Conservation (phyloP, 2,888 invertebrate species). For the Acholoe squamosa region DNA sequence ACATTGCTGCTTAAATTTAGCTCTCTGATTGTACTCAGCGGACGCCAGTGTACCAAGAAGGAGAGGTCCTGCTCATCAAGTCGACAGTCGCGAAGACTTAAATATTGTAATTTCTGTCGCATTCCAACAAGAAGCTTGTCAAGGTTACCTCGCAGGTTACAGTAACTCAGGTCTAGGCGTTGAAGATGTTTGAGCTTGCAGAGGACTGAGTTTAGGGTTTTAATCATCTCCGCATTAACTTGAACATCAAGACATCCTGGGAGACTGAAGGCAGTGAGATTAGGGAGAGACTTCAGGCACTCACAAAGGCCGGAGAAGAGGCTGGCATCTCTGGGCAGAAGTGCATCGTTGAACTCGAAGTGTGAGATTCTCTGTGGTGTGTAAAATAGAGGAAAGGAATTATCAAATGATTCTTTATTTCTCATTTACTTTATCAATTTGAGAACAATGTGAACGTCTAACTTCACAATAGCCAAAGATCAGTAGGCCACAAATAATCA, state of each 20-base stretch:
- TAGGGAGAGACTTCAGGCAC: slow-evolving; percentile 72
- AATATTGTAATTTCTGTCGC: slow-evolving; percentile 70
- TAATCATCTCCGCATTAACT: slow-evolving; percentile 68
- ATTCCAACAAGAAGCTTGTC: slow-evolving; percentile 70
- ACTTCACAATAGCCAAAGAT: no score
- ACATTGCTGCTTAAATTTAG: slow-evolving; percentile 78
- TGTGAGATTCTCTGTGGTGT: slow-evolving; percentile 76
- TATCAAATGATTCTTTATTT: no score
- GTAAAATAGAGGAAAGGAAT: neutral
- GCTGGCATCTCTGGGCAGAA: slow-evolving; percentile 71
- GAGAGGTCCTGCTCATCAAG: slow-evolving; percentile 73
- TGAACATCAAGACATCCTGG: slow-evolving; percentile 75
- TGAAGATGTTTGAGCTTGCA: slow-evolving; percentile 69
- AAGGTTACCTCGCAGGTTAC: slow-evolving; percentile 74
- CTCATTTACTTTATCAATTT: no score
- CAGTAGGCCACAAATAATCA: no score
- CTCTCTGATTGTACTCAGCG: slow-evolving; percentile 72
- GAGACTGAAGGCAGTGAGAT: slow-evolving; percentile 75
- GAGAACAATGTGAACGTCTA: no score
- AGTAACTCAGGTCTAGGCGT: slow-evolving; percentile 75
- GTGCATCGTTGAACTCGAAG: slow-evolving; percentile 75
- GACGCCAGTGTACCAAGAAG: slow-evolving; percentile 74
- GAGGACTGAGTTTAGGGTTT: slow-evolving; percentile 71
- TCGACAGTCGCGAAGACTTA: slow-evolving; percentile 77
- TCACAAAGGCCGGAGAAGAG: slow-evolving; percentile 72